Base-by-base conservation (phyloP, 2,888 invertebrate genomes). In the Artemia sp. region DNA sequence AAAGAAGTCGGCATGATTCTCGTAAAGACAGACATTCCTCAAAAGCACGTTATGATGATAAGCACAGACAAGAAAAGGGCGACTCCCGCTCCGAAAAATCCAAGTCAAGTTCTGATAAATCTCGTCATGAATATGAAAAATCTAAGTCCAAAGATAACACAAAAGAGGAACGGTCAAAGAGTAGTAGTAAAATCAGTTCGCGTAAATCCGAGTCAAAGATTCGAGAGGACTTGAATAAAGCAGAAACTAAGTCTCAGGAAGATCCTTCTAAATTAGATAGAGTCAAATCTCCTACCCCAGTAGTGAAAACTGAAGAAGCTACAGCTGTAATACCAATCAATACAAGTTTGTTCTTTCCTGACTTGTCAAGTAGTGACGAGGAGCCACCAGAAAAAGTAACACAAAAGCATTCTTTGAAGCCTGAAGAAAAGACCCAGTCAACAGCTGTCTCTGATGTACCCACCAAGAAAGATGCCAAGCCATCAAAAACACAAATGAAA, bases 241-340 rank as follows among this genome's bases (percentile, higher is more conserved):
- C 79, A 75, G 78, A 81, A 73, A 81, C 80, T 74, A 81, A 82
- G 75, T 81, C 81, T 72, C 72, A 72, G 66, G 84, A 85, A 77
- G 85, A 85, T 75, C 10, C 70, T 11, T 51, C 70, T 12, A 5
- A 51, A 67, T 9, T 10, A 19, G 9, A 64, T 24, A 8, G 66
- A 64, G 11, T 24, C 66, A 24, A 10, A 19, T 2, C 58, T 14
- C 58, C 58, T 14, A 58, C 67, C 6, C 68, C 68, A 51, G 24
- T n/a, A 11, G 68, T 51, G 68, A 58, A 58, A 24, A n/a, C 70
- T 68, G 68, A 73, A 71, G 69, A 72, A 73, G 68, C 51, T 71
- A 64, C 71, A 71, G 67, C 70, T 70, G 24, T 51, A 19, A 14
- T 14, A 38, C 67, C 67, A 72, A 53, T 69, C 11, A 50, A 51